phyloP scores from a whole-genome alignment of 2,888 invertebrate genomes.

The Thera britannica region DNA sequence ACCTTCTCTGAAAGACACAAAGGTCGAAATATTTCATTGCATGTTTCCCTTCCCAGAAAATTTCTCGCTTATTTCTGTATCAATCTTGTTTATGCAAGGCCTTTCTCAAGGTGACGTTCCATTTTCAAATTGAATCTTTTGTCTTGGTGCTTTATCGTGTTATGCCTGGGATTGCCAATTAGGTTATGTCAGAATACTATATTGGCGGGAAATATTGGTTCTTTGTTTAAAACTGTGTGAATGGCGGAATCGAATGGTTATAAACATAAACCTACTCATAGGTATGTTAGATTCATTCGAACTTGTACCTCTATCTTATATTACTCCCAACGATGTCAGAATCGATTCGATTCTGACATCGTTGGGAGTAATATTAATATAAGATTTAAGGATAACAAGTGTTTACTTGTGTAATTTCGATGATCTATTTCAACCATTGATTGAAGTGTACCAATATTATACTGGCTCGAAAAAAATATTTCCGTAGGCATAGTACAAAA shows the following conservation, averaged over 20 bases:
- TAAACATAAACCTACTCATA: too few species aligned
- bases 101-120: slow-evolving; percentile 34
- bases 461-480: too few species aligned
- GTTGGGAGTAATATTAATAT: too few species aligned
- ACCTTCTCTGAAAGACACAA: slow-evolving; percentile 28
- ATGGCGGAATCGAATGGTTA: background rate
- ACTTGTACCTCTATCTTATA: too few species aligned
- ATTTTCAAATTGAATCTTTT: slow-evolving; percentile 26
- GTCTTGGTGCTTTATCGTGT: slow-evolving; percentile 3
- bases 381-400: too few species aligned
- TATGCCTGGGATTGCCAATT: slow-evolving; percentile 17
- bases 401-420: too few species aligned
- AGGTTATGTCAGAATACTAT: slow-evolving; percentile 22
- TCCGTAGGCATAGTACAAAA: too few species aligned
- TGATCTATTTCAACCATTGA: too few species aligned
- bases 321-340: too few species aligned
- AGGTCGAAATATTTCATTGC: slow-evolving; percentile 22
- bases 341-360: too few species aligned
- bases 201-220: slow-evolving; percentile 8
- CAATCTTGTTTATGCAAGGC: slow-evolving; percentile 34
- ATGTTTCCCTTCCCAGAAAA: slow-evolving; percentile 32
- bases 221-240: background rate
- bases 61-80: slow-evolving; percentile 28
- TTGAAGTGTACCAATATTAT: too few species aligned
- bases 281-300: too few species aligned